Conservation (phyloP, 2,888 invertebrate genomes). For the Lasioglossum figueresi region DNA sequence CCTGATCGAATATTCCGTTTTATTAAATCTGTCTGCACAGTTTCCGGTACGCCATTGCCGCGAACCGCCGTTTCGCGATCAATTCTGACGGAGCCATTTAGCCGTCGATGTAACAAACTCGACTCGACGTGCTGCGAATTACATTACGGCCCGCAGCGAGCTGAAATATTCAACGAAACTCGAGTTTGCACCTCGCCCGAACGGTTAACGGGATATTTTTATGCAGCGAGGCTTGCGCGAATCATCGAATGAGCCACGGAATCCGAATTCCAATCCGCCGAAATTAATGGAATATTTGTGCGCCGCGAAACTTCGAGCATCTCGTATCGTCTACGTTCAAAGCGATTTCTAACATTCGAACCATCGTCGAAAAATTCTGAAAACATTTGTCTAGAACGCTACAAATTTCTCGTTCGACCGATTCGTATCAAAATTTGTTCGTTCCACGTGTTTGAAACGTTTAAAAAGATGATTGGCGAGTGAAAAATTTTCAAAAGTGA, state of each 20-base stretch:
- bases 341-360: neutral
- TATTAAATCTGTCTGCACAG: neutral
- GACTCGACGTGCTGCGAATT: neutral
- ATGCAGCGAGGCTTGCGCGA: neutral
- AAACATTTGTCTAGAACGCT: neutral
- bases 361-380: neutral
- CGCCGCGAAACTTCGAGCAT: neutral
- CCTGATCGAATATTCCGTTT: neutral
- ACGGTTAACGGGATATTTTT: neutral
- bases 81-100: slow-evolving; percentile 39
- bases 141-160: neutral
- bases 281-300: neutral
- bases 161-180: neutral
- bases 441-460: neutral
- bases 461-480: neutral
- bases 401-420: neutral
- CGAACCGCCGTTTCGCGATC: slow-evolving; percentile 22
- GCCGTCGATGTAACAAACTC: slow-evolving; percentile 9
- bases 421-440: neutral
- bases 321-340: neutral
- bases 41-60: slow-evolving; percentile 37
- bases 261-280: neutral
- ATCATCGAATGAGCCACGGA: neutral
- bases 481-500: no score
- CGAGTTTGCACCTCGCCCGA: neutral